Evolutionary conservation across 1,140 invertebrate species (phyloP).

Genomic region (Tetraneura akinire): DNA sequence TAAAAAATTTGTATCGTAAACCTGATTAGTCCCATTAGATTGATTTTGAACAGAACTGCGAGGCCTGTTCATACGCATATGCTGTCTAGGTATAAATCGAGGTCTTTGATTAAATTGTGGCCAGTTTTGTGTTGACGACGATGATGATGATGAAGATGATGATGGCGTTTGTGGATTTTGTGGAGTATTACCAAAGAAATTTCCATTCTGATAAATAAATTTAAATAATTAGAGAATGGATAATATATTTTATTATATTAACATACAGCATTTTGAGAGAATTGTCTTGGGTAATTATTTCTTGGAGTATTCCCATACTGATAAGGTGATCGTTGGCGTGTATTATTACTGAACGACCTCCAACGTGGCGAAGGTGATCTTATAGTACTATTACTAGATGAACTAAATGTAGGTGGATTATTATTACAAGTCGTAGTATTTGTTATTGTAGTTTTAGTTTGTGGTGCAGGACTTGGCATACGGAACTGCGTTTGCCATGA

Average conservation of each 20-base stretch:
- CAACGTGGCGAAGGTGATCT: conserved; percentile 32
- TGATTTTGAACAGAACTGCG: conserved; percentile 47
- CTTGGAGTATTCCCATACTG: conserved; percentile 31
- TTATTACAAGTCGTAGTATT: conserved; percentile 24
- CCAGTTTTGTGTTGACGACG: conserved; percentile 33
- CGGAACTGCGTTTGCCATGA: conserved; percentile 13
- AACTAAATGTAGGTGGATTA: conserved; percentile 7
- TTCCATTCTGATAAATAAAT: conserved; percentile 25
- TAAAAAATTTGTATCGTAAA: not conserved
- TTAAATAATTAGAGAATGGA: not conserved
- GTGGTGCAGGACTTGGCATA: not conserved
- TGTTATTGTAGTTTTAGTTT: not conserved
- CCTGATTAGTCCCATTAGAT: conserved; percentile 42
- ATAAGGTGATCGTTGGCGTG: conserved; percentile 35
- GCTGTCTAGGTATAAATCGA: conserved; percentile 35
- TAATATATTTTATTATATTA: not conserved
- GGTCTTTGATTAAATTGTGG: conserved; percentile 38
- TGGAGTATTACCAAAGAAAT: conserved; percentile 40
- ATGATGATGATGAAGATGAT: not conserved
- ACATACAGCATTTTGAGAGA: conserved; percentile 31
- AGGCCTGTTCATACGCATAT: conserved; percentile 45
- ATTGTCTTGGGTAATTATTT: conserved; percentile 44
- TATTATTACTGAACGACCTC: conserved; percentile 5
- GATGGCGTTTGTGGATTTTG: conserved; percentile 35
- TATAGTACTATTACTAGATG: conserved; percentile 25